A percentile compares a stretch with the other conserved stretches of the same genome.
These are phyloP conservation scores for Xylocampa areola DNA, from an alignment of 2,888 invertebrate species.

Conservation along the genomic window DNA sequence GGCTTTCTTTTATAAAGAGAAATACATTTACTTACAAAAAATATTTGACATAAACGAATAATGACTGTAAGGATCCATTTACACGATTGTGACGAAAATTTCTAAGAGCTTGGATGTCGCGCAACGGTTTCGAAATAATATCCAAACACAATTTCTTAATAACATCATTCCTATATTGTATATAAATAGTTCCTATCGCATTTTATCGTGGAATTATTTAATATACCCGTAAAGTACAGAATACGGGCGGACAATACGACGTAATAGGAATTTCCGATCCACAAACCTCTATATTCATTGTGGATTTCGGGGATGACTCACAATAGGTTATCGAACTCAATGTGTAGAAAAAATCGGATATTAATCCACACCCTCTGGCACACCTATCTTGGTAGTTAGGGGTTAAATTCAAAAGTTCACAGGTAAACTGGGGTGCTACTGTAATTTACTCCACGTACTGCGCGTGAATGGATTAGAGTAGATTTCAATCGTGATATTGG, in stretches of 20 bases:
- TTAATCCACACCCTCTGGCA: conserved; percentile 55
- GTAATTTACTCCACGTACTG: conserved; percentile 44
- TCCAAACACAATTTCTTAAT: conserved; percentile 12
- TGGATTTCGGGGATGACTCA: conserved; percentile 69
- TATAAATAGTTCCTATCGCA: conserved; percentile 11
- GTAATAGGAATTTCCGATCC: conserved; percentile 57
- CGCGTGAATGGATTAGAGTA: conserved; percentile 22
- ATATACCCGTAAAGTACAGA: conserved; percentile 29
- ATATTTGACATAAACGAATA: conserved; percentile 1
- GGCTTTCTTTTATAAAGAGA: not conserved
- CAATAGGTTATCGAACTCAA: conserved; percentile 65
- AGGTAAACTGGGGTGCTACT: conserved; percentile 57
- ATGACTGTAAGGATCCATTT: not conserved
- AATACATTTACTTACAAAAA: not conserved
- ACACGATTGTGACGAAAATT: not conserved
- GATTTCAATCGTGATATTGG: conserved; percentile 28
- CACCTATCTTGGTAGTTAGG: conserved; percentile 51
- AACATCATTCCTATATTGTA: conserved; percentile 5
- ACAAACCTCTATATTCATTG: conserved; percentile 49
- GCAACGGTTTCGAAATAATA: conserved; percentile 28
- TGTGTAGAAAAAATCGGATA: conserved; percentile 49
- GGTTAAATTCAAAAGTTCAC: conserved; percentile 48
- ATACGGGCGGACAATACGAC: conserved; percentile 33
- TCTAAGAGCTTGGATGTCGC: not conserved
- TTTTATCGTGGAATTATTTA: conserved; percentile 29